Evolutionary conservation across 2,113 vertebrate genomes (phyloP).

Genomic region (Tragelaphus buxtoni): DNA sequence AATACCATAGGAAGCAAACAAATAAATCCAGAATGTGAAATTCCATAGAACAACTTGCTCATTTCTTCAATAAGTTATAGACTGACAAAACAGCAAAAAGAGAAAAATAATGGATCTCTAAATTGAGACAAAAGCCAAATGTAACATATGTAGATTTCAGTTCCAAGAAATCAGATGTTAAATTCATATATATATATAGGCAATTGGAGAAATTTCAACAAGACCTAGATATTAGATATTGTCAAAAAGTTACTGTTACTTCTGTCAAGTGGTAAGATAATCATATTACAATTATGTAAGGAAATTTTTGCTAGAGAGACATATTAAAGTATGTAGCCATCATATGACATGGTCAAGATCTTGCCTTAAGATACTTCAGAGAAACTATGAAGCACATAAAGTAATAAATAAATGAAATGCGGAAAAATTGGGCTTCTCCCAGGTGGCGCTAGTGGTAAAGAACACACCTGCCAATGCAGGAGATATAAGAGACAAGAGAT

Average conservation of each 20-base stretch:
- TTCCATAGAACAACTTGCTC: too few species aligned
- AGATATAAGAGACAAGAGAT: not conserved
- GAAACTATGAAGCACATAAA: constrained; percentile 25
- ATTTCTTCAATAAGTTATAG: too few species aligned
- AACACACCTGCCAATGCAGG: not conserved
- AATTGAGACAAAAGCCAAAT: too few species aligned
- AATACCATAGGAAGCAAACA: too few species aligned
- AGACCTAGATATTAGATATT: not conserved
- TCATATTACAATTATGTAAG: not conserved
- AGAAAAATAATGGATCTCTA: too few species aligned
- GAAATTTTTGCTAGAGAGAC: not conserved
- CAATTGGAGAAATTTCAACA: not conserved
- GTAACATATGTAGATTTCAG: too few species aligned
- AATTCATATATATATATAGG: not conserved
- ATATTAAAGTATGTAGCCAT: not conserved
- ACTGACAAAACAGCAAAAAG: too few species aligned
- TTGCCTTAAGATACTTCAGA: constrained; percentile 16
- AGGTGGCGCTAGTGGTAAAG: not conserved
- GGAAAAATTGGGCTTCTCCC: not conserved
- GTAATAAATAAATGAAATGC: not conserved
- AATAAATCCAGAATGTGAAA: too few species aligned
- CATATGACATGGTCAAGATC: not conserved
- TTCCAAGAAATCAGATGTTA: too few species aligned
- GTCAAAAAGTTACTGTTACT: not conserved
- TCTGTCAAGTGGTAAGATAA: not conserved